These are phyloP conservation scores for Mormyrus hasselquistii DNA, from an alignment of 2,797 vertebrate species.

Conservation along the genomic window DNA sequence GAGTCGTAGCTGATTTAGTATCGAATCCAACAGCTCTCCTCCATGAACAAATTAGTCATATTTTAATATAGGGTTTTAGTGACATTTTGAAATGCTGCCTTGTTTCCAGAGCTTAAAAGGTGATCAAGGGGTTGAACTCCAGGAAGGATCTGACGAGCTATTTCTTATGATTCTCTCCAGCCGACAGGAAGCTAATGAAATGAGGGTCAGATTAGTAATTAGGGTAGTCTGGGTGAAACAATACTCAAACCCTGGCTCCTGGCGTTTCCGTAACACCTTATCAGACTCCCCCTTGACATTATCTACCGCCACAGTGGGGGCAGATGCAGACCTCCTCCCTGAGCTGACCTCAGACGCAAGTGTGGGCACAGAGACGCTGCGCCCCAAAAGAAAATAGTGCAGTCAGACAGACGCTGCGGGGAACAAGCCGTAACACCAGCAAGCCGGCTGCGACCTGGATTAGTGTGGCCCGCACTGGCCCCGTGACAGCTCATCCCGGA, in stretches of 20 bases:
- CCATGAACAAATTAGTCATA: slow-evolving; percentile 16
- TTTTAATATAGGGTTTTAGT: slow-evolving; percentile 28
- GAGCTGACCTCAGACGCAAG: slow-evolving; percentile 23
- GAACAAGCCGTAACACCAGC: slow-evolving; percentile 42
- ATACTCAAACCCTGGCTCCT: not conserved
- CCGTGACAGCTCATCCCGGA: slow-evolving; percentile 31
- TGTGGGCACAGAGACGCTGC: not conserved
- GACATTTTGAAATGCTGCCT: slow-evolving; percentile 29
- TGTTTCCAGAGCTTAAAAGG: slow-evolving; percentile 31
- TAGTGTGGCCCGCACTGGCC: not conserved
- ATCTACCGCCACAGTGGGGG: not conserved
- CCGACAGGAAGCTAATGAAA: slow-evolving; percentile 10
- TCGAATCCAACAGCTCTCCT: slow-evolving; percentile 9
- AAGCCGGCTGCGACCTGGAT: slow-evolving; percentile 33
- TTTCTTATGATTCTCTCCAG: slow-evolving; percentile 28
- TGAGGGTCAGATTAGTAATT: slow-evolving; percentile 23
- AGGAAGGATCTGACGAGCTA: slow-evolving; percentile 29
- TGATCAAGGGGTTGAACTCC: slow-evolving; percentile 36
- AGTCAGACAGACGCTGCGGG: slow-evolving; percentile 35
- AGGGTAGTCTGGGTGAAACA: slow-evolving; percentile 30
- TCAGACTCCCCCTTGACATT: not conserved
- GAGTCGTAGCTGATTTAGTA: not conserved
- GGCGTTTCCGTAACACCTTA: not conserved
- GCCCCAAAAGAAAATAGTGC: slow-evolving; percentile 29
- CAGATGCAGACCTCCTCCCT: not conserved